Evolutionary conservation across 2,888 invertebrate genomes (phyloP).

Genomic region (Oligia fasciuncula): DNA sequence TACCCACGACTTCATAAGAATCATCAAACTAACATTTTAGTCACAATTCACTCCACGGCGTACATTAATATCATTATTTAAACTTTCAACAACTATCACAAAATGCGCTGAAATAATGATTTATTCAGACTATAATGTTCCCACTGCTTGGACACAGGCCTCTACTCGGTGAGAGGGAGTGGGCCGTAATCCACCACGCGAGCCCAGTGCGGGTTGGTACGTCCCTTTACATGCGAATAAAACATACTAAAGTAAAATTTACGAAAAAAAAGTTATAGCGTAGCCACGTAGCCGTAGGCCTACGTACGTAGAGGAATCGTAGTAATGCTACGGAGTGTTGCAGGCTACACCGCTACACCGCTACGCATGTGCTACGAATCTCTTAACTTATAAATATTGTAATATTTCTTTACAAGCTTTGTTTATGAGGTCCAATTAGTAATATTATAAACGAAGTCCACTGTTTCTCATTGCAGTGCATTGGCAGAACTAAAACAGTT

Average conservation of each 20-base stretch:
- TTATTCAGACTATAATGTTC: too few species aligned
- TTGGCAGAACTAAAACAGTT: background rate
- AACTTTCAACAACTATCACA: too few species aligned
- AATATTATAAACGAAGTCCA: background rate
- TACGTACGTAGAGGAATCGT: slow-evolving; percentile 46
- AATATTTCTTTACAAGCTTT: slow-evolving; percentile 12
- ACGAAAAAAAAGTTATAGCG: background rate
- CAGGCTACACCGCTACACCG: slow-evolving; percentile 47
- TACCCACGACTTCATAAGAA: too few species aligned
- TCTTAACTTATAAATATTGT: slow-evolving; percentile 11
- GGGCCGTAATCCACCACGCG: too few species aligned
- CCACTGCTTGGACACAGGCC: too few species aligned
- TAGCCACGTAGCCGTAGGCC: slow-evolving; percentile 37
- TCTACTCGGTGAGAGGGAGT: too few species aligned
- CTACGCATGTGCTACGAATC: slow-evolving; percentile 51
- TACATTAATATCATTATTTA: too few species aligned
- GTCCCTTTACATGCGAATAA: background rate
- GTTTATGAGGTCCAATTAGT: background rate
- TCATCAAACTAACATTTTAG: too few species aligned
- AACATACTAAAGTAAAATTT: background rate
- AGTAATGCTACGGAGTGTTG: slow-evolving; percentile 39
- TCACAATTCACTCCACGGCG: too few species aligned
- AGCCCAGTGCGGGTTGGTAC: too few species aligned
- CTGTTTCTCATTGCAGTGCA: background rate
- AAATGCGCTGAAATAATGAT: too few species aligned